These are phyloP conservation scores for Tor tambroides DNA, from an alignment of 2,113 vertebrate species.

Conservation along the genomic window DNA sequence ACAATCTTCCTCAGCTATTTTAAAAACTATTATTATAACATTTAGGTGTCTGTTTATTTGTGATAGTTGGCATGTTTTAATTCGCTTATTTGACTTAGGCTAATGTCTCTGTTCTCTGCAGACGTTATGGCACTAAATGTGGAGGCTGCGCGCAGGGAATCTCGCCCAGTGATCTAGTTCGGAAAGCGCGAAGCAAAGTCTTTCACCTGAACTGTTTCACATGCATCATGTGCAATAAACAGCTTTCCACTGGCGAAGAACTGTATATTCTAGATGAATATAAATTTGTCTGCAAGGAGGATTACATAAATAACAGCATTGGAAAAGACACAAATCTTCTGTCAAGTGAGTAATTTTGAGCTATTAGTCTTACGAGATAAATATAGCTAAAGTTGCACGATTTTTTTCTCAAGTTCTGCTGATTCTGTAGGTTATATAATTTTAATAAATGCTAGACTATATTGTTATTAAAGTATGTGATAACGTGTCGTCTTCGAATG, in stretches of 20 bases:
- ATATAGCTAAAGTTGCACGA: too few species aligned
- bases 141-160: constrained; percentile 95
- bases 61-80: too few species aligned
- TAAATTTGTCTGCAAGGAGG: constrained; percentile 98
- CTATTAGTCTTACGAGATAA: background rate
- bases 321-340: constrained; percentile 93
- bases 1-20: too few species aligned
- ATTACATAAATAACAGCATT: constrained; percentile 91
- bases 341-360: constrained; percentile 66
- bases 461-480: too few species aligned
- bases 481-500: too few species aligned
- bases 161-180: constrained; percentile 94
- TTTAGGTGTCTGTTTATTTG: background rate
- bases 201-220: constrained; percentile 99
- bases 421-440: background rate
- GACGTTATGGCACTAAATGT: constrained; percentile 97
- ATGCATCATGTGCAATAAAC: constrained; percentile 98
- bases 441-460: background rate
- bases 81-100: background rate
- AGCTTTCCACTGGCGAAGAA: constrained; percentile 98
- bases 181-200: constrained; percentile 95
- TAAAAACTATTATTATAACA: too few species aligned
- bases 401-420: background rate
- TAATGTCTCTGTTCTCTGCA: constrained; percentile 62
- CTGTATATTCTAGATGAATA: constrained; percentile 97